phyloP scores from a whole-genome alignment of 2,113 vertebrate genomes.

The Nannobrachium achirus region DNA sequence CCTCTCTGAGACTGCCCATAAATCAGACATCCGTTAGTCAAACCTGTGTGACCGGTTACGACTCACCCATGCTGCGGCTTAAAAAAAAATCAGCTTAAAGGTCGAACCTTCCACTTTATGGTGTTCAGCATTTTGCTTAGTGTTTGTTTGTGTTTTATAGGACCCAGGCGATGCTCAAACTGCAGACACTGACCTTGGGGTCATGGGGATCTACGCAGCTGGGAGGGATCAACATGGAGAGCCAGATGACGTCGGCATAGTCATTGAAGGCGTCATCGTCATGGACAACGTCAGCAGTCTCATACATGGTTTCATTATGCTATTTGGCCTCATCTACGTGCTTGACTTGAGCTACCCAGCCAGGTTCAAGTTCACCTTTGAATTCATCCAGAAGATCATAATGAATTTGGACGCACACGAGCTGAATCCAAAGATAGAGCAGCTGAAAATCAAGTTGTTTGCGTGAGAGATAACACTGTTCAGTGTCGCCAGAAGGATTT shows the following conservation, averaged over 20 bases:
- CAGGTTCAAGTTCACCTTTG: slow-evolving; percentile 29
- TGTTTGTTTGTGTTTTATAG: slow-evolving; percentile 3
- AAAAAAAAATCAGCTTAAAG: too few species aligned
- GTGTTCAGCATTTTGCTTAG: slow-evolving; percentile 4
- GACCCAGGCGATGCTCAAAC: neutral
- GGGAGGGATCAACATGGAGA: slow-evolving; percentile 1
- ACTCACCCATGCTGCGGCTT: too few species aligned
- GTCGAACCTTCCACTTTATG: neutral
- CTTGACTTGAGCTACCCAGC: slow-evolving; percentile 21
- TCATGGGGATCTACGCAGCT: slow-evolving; percentile 13
- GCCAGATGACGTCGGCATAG: slow-evolving; percentile 1
- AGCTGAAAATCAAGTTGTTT: slow-evolving; percentile 27
- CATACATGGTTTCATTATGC: slow-evolving; percentile 16
- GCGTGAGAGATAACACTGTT: neutral
- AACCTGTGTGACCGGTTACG: too few species aligned
- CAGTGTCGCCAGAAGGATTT: neutral
- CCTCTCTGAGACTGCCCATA: neutral
- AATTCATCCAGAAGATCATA: slow-evolving; percentile 34
- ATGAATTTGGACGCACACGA: slow-evolving; percentile 26
- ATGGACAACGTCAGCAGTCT: slow-evolving; percentile 3
- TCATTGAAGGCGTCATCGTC: slow-evolving; percentile 20
- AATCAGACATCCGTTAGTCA: too few species aligned
- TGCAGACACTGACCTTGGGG: neutral
- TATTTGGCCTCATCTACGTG: slow-evolving; percentile 29
- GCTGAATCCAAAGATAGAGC: slow-evolving; percentile 20